Evolutionary conservation across 2,113 vertebrate species (phyloP), one percentile per base, ranked within the genome.

Genomic region (Oreochromis spilurus): DNA sequence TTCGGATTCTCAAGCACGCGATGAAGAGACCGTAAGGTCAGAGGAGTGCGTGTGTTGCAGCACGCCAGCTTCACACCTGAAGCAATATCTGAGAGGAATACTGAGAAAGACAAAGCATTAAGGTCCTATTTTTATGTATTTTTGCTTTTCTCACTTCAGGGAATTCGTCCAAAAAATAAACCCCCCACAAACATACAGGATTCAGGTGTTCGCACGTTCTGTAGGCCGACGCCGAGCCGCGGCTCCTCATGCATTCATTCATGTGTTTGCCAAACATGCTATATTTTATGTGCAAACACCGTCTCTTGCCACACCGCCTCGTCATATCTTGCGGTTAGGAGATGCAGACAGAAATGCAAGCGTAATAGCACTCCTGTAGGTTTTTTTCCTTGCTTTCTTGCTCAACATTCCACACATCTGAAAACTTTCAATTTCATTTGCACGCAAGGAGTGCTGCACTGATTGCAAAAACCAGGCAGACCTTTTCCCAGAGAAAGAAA

Each of bases 191-290:
- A 89, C 90, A 90, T 85, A 79, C 70, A 87, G 43, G 84, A 88
- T 57, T 57, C 91, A 91, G 87, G 92, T 91, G 89, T 90, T 92
- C 80, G 26, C 93, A 90, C 79, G 72, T 91, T 91, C 89, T 79
- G 82, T 9, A 38, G 90, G 70, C 85, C 29, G n/a, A 82, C 17
- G 13, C 82, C 85, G 9, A 53, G 85, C 84, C 1, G 31, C 4
- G 82, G 26, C 79, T 45, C 14, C 91, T 94, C 92, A 94, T 95
- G 90, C 93, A 93, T 94, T 91, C 85, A 93, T 95, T 93, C 91
- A 94, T 92, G 67, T 5, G 5, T 72, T 87, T n/a, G 84, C 87
- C 86, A 86, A 90, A 90, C 83, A 83, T 84, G 19, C 88, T 34
- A 67, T 67, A 84, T 77, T 89, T 92, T 79, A 81, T 91, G 89